phyloP scores from a whole-genome alignment of 2,888 invertebrate genomes.

The Zygothrica quintamaculata region DNA sequence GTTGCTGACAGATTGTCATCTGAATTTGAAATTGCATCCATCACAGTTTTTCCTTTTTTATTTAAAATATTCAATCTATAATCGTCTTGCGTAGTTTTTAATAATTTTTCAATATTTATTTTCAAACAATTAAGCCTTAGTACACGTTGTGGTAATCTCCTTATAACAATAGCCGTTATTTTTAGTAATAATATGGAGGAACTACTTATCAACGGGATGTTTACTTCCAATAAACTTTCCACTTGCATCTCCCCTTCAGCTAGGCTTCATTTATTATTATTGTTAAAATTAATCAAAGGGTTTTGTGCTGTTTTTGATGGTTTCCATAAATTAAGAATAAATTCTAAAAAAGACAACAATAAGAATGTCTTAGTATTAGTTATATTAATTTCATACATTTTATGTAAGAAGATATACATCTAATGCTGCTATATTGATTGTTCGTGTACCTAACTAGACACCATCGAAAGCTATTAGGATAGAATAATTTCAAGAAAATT shows the following conservation, averaged over 20 bases:
- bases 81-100: conserved; percentile 4
- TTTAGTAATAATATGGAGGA: conserved; percentile 57
- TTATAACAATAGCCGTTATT: conserved; percentile 37
- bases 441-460: no score
- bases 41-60: conserved; percentile 28
- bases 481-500: no score
- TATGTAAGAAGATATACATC: no score
- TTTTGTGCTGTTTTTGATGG: no score
- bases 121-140: conserved; percentile 1
- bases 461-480: no score
- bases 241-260: conserved; percentile 61
- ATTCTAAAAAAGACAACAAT: no score
- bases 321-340: no score
- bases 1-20: conserved; percentile 30
- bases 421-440: no score
- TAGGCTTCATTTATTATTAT: conserved; percentile 2
- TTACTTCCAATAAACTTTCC: conserved; percentile 35
- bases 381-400: no score
- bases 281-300: neutral
- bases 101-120: conserved; percentile 3
- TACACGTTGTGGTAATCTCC: conserved; percentile 15
- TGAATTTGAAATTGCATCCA: conserved; percentile 49
- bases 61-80: no score
- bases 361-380: no score
- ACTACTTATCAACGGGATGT: conserved; percentile 61